These are phyloP conservation scores for Spodoptera littoralis DNA, from an alignment of 2,888 invertebrate genomes.

Conservation along the genomic window DNA sequence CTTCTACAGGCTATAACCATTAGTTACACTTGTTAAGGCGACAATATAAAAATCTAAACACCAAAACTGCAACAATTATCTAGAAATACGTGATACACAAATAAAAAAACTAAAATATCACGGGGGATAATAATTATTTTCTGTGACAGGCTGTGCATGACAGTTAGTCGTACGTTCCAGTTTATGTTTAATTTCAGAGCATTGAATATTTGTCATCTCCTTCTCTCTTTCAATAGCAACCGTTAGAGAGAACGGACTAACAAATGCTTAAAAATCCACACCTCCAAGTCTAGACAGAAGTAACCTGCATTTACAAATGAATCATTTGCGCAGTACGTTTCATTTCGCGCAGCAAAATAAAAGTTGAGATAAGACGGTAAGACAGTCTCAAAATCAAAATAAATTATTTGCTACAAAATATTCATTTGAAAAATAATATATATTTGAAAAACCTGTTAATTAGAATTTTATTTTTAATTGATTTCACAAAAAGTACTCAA, in stretches of 20 bases:
- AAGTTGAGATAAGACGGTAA: not conserved
- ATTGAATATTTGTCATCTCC: slow-evolving; percentile 19
- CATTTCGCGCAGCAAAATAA: slow-evolving; percentile 61
- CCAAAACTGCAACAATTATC: slow-evolving; percentile 74
- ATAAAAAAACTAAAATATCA: slow-evolving; percentile 86
- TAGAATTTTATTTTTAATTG: too few relatives aligned
- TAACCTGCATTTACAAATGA: slow-evolving; percentile 51
- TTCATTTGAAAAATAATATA: slow-evolving; percentile 1
- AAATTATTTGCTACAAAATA: not conserved
- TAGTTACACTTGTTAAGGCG: slow-evolving; percentile 68
- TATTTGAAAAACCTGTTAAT: not conserved
- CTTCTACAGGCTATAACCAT: slow-evolving; percentile 72
- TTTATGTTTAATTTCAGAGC: slow-evolving; percentile 16
- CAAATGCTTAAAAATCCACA: slow-evolving; percentile 29
- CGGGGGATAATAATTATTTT: slow-evolving; percentile 74
- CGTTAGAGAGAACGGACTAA: not conserved
- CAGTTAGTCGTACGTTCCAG: slow-evolving; percentile 48
- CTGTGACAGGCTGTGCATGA: slow-evolving; percentile 65
- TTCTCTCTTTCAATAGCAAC: slow-evolving; percentile 15
- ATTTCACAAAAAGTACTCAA: too few relatives aligned
- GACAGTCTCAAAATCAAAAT: too few relatives aligned
- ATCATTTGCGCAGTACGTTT: slow-evolving; percentile 76
- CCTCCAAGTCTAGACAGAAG: slow-evolving; percentile 2
- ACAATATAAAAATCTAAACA: slow-evolving; percentile 76
- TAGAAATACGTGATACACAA: slow-evolving; percentile 81